Percentiles rank a stretch among this genome's conserved stretches.
Conservation (phyloP, 2,888 invertebrate genomes). For the Drosophila incognita region DNA sequence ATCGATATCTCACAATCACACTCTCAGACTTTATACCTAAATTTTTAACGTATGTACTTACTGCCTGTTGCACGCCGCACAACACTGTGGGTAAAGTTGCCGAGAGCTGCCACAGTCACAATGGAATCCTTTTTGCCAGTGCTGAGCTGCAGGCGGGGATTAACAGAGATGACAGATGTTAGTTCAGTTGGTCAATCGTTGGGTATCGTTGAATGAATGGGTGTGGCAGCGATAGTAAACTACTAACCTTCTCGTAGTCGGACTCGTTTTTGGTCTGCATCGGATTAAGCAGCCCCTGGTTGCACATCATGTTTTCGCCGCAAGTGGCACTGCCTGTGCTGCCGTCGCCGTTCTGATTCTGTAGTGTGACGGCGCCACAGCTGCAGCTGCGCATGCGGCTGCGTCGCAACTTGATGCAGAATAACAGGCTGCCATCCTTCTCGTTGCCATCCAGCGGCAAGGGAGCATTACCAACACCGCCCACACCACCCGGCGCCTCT, state of each 20-base stretch:
- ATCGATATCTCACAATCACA: neutral
- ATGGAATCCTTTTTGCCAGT: slow-evolving; percentile 85
- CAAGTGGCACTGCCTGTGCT: slow-evolving; percentile 72
- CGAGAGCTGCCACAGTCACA: slow-evolving; percentile 84
- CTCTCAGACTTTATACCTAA: neutral
- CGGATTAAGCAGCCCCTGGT: slow-evolving; percentile 84
- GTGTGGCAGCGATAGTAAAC: neutral
- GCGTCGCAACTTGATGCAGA: slow-evolving; percentile 83
- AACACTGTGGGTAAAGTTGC: slow-evolving; percentile 84
- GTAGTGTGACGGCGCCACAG: slow-evolving; percentile 71
- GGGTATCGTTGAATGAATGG: slow-evolving; percentile 1
- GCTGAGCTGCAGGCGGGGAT: slow-evolving; percentile 75
- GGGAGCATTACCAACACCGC: slow-evolving; percentile 42
- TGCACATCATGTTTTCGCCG: slow-evolving; percentile 79
- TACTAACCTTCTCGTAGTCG: slow-evolving; percentile 84
- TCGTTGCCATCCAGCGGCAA: slow-evolving; percentile 68
- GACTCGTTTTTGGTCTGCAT: slow-evolving; percentile 83
- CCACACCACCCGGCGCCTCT: slow-evolving; percentile 34
- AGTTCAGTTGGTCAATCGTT: slow-evolving; percentile 28
- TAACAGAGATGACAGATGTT: slow-evolving; percentile 6
- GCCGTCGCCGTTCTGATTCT: slow-evolving; percentile 81
- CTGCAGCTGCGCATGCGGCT: slow-evolving; percentile 79
- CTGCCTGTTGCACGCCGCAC: slow-evolving; percentile 84
- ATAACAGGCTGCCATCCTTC: slow-evolving; percentile 82
- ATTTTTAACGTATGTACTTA: slow-evolving; percentile 74